These are phyloP conservation scores for Sycobia sp. DNA, from an alignment of 1,140 invertebrate species.

Conservation along the genomic window DNA sequence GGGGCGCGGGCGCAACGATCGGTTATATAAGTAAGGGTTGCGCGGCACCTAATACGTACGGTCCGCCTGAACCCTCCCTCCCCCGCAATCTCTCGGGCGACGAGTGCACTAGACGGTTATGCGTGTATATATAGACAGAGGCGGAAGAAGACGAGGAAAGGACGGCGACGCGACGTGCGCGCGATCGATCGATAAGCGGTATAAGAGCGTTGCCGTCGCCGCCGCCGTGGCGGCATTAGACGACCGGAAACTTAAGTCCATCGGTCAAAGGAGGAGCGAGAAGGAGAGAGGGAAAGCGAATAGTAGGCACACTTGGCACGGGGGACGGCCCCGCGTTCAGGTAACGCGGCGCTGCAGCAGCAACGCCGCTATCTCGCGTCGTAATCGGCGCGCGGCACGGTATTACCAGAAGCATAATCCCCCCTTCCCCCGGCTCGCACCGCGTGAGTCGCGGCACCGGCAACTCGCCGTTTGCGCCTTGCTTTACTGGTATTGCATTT, in stretches of 20 bases:
- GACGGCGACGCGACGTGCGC: not conserved
- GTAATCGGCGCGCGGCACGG: too few relatives aligned
- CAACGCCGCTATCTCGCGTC: slow-evolving; percentile 14
- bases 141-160: not conserved
- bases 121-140: too few relatives aligned
- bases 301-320: too few relatives aligned
- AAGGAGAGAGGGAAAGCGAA: slow-evolving; percentile 16
- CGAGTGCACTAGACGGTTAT: not conserved
- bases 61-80: slow-evolving; percentile 32
- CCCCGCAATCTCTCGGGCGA: not conserved
- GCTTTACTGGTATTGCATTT: slow-evolving; percentile 57
- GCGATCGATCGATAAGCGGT: slow-evolving; percentile 31
- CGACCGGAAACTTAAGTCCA: slow-evolving; percentile 12
- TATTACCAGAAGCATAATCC: too few relatives aligned
- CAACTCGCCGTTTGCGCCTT: slow-evolving; percentile 51
- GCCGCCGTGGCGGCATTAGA: too few relatives aligned
- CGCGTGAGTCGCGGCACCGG: too few relatives aligned
- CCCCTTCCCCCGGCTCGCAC: too few relatives aligned
- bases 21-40: slow-evolving; percentile 36
- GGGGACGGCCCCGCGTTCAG: not conserved
- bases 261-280: not conserved
- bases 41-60: slow-evolving; percentile 32
- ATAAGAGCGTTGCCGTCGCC: not conserved
- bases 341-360: not conserved
- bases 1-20: slow-evolving; percentile 10